Conservation (phyloP, 2,888 invertebrate species). For the Spisula solida region DNA sequence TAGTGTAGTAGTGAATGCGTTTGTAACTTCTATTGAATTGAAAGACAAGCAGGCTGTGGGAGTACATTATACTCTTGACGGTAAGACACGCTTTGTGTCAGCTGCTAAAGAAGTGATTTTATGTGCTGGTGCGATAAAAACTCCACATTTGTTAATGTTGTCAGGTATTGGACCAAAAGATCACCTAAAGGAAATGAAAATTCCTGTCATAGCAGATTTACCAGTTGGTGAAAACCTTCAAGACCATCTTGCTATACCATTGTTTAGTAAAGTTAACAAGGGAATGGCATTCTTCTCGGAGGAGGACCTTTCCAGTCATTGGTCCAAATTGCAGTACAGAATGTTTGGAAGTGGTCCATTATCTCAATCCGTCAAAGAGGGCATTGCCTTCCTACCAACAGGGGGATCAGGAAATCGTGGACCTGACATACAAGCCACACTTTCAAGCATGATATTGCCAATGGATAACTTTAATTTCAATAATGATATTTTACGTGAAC, state of each 20-base stretch:
- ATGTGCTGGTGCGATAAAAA: constrained; percentile 85
- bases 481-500: neutral
- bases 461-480: neutral
- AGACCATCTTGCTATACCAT: constrained; percentile 73
- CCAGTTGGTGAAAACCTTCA: constrained; percentile 84
- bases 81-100: constrained; percentile 66
- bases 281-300: constrained; percentile 72
- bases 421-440: constrained; percentile 24
- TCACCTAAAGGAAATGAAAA: constrained; percentile 82
- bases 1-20: constrained; percentile 52
- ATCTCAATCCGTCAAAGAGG: constrained; percentile 19
- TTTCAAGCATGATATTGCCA: constrained; percentile 3
- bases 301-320: constrained; percentile 29
- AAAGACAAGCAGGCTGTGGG: constrained; percentile 75
- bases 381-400: constrained; percentile 18
- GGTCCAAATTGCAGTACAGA: constrained; percentile 12
- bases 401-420: neutral
- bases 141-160: constrained; percentile 85
- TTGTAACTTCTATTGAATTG: constrained; percentile 32
- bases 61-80: constrained; percentile 75
- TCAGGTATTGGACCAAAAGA: constrained; percentile 85
- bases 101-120: constrained; percentile 81
- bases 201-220: constrained; percentile 80
- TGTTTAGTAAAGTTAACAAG: constrained; percentile 71
- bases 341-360: constrained; percentile 42